Base-by-base conservation (phyloP, 1,140 invertebrate genomes). In the Drosophila guanche region DNA sequence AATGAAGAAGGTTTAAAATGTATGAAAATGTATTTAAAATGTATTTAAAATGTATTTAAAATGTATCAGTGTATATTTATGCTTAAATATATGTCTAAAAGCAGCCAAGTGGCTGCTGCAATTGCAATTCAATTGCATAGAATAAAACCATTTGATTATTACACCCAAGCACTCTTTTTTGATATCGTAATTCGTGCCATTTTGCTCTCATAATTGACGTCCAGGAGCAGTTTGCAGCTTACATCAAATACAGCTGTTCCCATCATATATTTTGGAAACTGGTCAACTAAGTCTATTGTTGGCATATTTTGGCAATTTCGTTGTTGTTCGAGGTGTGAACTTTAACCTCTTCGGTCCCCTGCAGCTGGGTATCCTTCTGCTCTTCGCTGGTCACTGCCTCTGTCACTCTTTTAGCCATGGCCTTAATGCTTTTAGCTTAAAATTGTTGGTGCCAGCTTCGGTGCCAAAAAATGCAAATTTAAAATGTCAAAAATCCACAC, bases 391-490 rank as follows among this genome's bases (percentile, higher is more conserved):
- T 37, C 33, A 37, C 33, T 4, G 33, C 29, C 33, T 4, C 10
- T 14, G 10, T 14, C 22, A 12, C 52, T 43, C 4, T 20, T 8
- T 33, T 16, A 14, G 10, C 40, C 20, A 54, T 59, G 50, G 25
- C 37, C 47, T 29, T 77, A 74, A 73, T 76, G 79, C 79, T 83
- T 84, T 84, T 84, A 76, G 75, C 75, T 79, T 54, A 62, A 79
- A 84, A 62, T 78, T 79, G 46, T 68, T 54, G n/a, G n/a, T n/a
- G 65, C 51, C 71, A 79, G 79, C 57, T 69, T 75, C 59, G 79
- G 75, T 84, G 79, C 79, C 75, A 84, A 84, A 84, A 84, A 84
- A 84, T 84, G 79, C 79, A 84, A 84, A 84, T 84, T 84, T 84
- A 84, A 84, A 84, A 84, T 84, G 79, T 84, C 79, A 84, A 84